These are phyloP conservation scores for Morone saxatilis DNA, from an alignment of 2,113 vertebrate species.

Conservation along the genomic window DNA sequence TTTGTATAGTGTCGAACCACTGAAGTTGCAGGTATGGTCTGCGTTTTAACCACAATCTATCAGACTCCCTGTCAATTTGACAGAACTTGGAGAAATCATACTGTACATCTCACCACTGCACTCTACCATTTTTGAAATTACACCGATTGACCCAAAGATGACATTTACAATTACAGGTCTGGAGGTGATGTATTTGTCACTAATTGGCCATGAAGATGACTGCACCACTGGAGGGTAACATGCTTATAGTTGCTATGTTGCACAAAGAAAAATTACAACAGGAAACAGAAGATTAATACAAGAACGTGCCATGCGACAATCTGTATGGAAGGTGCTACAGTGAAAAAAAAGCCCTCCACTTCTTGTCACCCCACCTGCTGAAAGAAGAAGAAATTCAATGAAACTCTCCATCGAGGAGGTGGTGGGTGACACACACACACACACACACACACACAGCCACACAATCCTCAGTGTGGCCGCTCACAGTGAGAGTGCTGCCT, in stretches of 20 bases:
- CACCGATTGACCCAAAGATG: slow-evolving; percentile 1
- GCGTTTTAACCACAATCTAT: background rate
- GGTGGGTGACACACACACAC: slow-evolving; percentile 34
- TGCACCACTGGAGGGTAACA: slow-evolving; percentile 1
- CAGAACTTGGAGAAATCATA: background rate
- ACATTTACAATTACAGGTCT: slow-evolving; percentile 30
- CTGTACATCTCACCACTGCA: background rate
- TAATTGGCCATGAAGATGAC: slow-evolving; percentile 27
- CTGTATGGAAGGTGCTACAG: slow-evolving; percentile 3
- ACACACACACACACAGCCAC: slow-evolving; percentile 11
- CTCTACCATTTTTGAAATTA: slow-evolving; percentile 15
- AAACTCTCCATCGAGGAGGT: slow-evolving; percentile 40
- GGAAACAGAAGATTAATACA: background rate
- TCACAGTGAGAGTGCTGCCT: slow-evolving; percentile 48
- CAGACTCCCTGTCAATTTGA: background rate
- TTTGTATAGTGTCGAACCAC: background rate
- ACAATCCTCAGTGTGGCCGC: slow-evolving; percentile 33
- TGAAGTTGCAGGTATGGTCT: background rate
- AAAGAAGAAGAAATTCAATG: slow-evolving; percentile 42
- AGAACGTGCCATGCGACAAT: slow-evolving; percentile 14
- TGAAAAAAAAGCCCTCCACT: slow-evolving; percentile 17
- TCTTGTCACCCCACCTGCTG: slow-evolving; percentile 24
- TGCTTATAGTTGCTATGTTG: slow-evolving; percentile 7
- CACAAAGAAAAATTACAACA: background rate
- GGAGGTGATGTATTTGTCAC: slow-evolving; percentile 7